Conservation (phyloP, 2,888 invertebrate species). For the Phragmatobia fuliginosa region DNA sequence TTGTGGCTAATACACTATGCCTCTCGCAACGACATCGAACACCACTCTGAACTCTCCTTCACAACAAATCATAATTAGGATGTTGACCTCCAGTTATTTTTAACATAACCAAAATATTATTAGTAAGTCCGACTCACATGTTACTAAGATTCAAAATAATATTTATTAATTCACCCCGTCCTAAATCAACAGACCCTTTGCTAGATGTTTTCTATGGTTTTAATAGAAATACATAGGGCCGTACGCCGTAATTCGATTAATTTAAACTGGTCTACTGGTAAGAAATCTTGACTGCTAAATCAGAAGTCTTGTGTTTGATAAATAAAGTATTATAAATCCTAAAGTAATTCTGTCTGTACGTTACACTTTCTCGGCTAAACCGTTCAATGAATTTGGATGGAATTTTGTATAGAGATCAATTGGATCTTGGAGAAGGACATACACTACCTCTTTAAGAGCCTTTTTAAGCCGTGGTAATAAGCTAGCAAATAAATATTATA, state of each 20-base stretch:
- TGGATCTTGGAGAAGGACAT: no score
- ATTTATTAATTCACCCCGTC: constrained; percentile 27
- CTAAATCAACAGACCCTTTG: constrained; percentile 28
- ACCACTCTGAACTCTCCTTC: no score
- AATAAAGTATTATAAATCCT: no score
- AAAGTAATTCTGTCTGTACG: no score
- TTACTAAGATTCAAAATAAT: constrained; percentile 18
- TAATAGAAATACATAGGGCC: constrained; percentile 22
- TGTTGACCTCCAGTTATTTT: not conserved
- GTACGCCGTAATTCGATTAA: constrained; percentile 10
- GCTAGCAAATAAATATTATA: no score
- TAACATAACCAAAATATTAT: constrained; percentile 1
- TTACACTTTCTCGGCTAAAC: no score
- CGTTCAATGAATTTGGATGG: no score
- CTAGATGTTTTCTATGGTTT: constrained; percentile 29
- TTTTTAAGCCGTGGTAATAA: no score
- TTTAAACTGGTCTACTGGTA: not conserved
- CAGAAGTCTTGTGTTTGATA: no score
- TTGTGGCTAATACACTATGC: no score
- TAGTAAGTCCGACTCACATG: not conserved
- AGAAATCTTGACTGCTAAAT: not conserved
- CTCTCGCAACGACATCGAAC: not conserved
- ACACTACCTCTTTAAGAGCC: no score
- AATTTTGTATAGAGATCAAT: no score
- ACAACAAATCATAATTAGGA: not conserved